phyloP scores from a whole-genome alignment of 2,797 vertebrate genomes.

The Sciurus carolinensis region DNA sequence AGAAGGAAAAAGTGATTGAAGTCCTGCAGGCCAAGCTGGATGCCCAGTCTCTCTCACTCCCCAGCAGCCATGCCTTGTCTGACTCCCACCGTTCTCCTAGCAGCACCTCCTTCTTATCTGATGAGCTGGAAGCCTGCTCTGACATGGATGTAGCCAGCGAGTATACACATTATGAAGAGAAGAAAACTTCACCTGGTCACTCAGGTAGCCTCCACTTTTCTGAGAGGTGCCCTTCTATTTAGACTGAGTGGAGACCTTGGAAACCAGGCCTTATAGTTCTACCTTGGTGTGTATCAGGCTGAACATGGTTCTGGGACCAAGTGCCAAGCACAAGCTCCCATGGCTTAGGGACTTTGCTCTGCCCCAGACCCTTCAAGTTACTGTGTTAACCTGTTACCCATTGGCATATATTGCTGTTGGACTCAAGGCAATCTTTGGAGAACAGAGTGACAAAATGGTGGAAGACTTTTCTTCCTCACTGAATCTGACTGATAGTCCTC shows the following conservation, averaged over 20 bases:
- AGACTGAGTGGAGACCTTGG: background rate
- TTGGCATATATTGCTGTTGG: background rate
- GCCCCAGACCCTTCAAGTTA: background rate
- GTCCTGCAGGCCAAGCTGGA: slow-evolving; percentile 93
- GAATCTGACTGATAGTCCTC: background rate
- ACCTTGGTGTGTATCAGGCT: background rate
- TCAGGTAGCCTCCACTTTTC: slow-evolving; percentile 78
- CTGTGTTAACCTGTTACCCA: background rate
- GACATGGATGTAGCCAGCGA: slow-evolving; percentile 92
- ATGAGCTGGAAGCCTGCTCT: slow-evolving; percentile 92
- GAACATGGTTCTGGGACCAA: background rate
- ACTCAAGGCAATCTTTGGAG: background rate
- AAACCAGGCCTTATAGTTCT: background rate
- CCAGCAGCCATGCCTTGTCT: slow-evolving; percentile 91
- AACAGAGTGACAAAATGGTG: background rate
- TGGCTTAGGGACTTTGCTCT: background rate
- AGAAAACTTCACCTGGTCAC: background rate
- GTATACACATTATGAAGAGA: slow-evolving; percentile 87
- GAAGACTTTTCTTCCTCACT: background rate
- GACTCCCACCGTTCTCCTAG: slow-evolving; percentile 93
- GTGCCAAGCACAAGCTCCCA: background rate
- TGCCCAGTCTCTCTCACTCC: slow-evolving; percentile 90
- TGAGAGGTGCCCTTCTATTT: background rate
- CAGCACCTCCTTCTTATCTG: slow-evolving; percentile 93
- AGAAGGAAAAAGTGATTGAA: slow-evolving; percentile 95